phyloP scores from a whole-genome alignment of 1,140 invertebrate species.

The Orchestia grillus region DNA sequence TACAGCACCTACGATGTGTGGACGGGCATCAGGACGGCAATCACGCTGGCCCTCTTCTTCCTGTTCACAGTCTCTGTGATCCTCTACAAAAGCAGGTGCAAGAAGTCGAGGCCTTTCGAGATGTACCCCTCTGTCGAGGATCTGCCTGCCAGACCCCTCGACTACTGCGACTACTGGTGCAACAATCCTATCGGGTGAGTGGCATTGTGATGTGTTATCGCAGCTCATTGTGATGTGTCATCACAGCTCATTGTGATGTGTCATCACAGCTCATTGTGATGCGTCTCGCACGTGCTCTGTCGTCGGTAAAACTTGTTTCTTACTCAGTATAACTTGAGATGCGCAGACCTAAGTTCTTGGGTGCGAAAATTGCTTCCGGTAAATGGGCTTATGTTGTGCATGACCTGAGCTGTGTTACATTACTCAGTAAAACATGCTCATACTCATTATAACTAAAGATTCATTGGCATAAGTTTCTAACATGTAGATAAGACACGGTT shows the following conservation, averaged over 20 bases:
- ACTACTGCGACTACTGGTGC: slow-evolving; percentile 66
- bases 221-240: neutral
- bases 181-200: slow-evolving; percentile 61
- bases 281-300: too few species aligned
- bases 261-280: neutral
- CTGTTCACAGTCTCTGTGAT: slow-evolving; percentile 67
- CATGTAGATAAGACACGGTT: neutral
- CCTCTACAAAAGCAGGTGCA: slow-evolving; percentile 68
- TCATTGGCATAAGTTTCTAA: neutral
- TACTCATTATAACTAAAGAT: neutral
- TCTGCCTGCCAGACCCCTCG: slow-evolving; percentile 61
- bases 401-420: too few species aligned
- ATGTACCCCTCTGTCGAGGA: slow-evolving; percentile 67
- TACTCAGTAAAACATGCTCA: neutral
- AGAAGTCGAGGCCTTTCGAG: slow-evolving; percentile 63
- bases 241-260: neutral
- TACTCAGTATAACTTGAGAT: too few species aligned
- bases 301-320: too few species aligned
- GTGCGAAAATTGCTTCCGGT: too few species aligned
- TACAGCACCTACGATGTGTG: slow-evolving; percentile 68
- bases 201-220: neutral
- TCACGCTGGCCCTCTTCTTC: slow-evolving; percentile 67
- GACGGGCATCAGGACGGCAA: slow-evolving; percentile 68
- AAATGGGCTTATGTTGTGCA: too few species aligned
- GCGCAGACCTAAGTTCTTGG: too few species aligned